Evolutionary conservation across 2,113 vertebrate genomes (phyloP), one percentile per base, ranked within the genome.

Genomic region (Bungarus multicinctus): DNA sequence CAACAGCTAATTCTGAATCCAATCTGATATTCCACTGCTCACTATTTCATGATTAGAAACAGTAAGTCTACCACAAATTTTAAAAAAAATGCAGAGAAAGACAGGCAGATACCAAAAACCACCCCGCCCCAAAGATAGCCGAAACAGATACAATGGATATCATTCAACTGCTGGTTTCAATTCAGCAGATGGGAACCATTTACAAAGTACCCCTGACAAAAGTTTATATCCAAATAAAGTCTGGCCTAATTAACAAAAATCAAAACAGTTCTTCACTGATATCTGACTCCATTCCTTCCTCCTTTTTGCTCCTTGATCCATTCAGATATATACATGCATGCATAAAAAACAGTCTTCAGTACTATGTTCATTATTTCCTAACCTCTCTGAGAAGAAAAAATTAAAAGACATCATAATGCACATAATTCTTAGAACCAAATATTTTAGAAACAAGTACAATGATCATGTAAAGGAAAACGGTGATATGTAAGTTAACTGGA

Each of bases 41-140:
- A 52, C 10, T 43, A 18, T 52, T 74, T 8, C 39, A n/a, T 88
- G 11, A 12, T 14, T 27, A 74, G 34, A 69, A 74, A 50, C 2
- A 87, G 54, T 45, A 23, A 8, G 25, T 86, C 10, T 86, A 57
- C 10, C 55, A 55, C 20, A 87, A 47, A 6, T 25, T 34, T 5
- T 0, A 30, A 22, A 69, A 69, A 64, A 81, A 81, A 81, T 43
- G 34, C 74, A 43, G 22, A 34, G 34, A 43, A 81, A 39, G 34
- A 39, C 3, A 3, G 18, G 34, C 74, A 43, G 74, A 81, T 20
- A 22, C 7, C 6, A 3, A 20, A 81, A 81, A 20, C 18, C 34
- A 0, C 1, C 16, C 5, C 0, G 2, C 4, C 0, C 2, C 2
- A 0, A 39, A 39, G 6, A 81, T 43, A 81, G 74, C 34, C 0